Evolutionary conservation across 2,797 vertebrate genomes (phyloP).

Genomic region (Spea hammondii): DNA sequence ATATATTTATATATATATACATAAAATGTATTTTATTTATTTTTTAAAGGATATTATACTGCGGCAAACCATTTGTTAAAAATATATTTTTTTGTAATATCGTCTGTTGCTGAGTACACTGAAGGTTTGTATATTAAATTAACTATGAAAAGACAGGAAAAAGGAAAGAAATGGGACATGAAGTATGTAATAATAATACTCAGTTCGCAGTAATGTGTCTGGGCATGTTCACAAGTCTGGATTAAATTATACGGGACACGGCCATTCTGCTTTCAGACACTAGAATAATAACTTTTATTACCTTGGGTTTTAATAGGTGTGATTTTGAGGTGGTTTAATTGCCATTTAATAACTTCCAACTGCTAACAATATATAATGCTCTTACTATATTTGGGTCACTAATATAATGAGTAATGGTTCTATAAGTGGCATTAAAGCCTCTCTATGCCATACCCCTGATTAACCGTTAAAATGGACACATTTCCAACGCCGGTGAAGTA

Average conservation of each 20-base stretch:
- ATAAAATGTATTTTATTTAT: too few species aligned
- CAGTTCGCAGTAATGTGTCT: conserved; percentile 20
- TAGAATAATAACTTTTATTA: not conserved
- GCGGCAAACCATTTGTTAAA: too few species aligned
- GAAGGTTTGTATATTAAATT: conserved; percentile 26
- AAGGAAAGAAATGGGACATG: not conserved
- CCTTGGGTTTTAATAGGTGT: not conserved
- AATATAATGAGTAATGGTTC: too few species aligned
- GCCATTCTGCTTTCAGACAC: not conserved
- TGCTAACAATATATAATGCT: not conserved
- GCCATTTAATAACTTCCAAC: not conserved
- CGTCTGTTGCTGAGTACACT: conserved; percentile 7
- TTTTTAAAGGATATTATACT: too few species aligned
- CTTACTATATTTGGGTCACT: not conserved
- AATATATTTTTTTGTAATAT: not conserved
- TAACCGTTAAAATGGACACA: too few species aligned
- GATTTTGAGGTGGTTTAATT: not conserved
- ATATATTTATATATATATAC: too few species aligned
- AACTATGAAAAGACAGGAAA: conserved; percentile 22
- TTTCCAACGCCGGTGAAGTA: too few species aligned
- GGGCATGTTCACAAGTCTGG: conserved; percentile 20
- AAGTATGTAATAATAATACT: conserved; percentile 12
- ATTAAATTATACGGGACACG: not conserved
- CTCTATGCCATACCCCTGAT: too few species aligned
- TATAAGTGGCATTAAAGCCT: too few species aligned